Evolutionary conservation across 1,140 invertebrate species (phyloP).

Genomic region (Anoplolepis gracilipes): DNA sequence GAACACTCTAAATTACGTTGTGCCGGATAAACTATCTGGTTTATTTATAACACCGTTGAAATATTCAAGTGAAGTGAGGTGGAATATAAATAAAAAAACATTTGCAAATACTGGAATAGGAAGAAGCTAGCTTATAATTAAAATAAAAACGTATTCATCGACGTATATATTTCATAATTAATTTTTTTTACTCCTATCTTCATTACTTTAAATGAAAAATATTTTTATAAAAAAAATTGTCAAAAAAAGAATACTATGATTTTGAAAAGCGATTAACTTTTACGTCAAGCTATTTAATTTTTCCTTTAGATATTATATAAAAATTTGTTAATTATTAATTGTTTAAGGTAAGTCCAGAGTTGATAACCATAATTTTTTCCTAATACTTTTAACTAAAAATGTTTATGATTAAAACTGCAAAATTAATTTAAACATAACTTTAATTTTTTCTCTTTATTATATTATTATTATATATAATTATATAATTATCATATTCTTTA

Average conservation of each 20-base stretch:
- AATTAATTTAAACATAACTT: too few relatives aligned
- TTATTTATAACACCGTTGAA: conserved; percentile 24
- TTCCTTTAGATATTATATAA: neutral
- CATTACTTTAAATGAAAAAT: neutral
- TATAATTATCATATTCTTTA: too few relatives aligned
- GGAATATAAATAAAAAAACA: conserved; percentile 5
- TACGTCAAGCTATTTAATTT: neutral
- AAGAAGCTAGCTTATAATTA: neutral
- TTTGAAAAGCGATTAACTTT: neutral
- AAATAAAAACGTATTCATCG: neutral
- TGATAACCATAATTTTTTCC: too few relatives aligned
- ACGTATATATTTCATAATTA: neutral
- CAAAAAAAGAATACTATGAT: neutral
- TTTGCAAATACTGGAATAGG: neutral
- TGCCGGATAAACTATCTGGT: conserved; percentile 24
- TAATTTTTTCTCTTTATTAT: too few relatives aligned
- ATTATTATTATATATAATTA: too few relatives aligned
- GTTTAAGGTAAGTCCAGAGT: too few relatives aligned
- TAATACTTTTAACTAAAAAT: too few relatives aligned
- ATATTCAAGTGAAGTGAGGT: neutral
- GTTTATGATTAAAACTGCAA: too few relatives aligned
- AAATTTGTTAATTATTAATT: too few relatives aligned
- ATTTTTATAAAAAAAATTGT: neutral
- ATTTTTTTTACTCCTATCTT: neutral
- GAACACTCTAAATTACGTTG: neutral